These are phyloP conservation scores for Pseudomyrmex pallidus DNA, from an alignment of 1,140 invertebrate genomes.

Conservation along the genomic window DNA sequence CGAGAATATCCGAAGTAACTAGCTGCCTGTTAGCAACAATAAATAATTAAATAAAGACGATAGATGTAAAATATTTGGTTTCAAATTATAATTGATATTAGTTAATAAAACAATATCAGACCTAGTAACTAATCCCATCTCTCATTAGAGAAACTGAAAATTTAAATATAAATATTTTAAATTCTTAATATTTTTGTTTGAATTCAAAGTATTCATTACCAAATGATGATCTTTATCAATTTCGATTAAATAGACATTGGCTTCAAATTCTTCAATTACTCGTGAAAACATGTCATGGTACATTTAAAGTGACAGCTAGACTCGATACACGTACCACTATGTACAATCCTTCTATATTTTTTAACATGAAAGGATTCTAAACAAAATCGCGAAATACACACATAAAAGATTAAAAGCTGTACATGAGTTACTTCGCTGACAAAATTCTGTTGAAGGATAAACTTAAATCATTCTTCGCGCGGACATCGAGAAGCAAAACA, in stretches of 20 bases:
- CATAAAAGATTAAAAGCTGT: not conserved
- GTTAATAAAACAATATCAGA: too few relatives aligned
- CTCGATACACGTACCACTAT: too few relatives aligned
- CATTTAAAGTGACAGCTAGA: too few relatives aligned
- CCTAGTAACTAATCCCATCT: too few relatives aligned
- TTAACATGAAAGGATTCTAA: not conserved
- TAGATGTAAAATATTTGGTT: not conserved
- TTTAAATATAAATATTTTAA: not conserved
- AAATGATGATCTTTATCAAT: not conserved
- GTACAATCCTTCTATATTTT: too few relatives aligned
- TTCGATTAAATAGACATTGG: not conserved
- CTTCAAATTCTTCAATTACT: conserved; percentile 1
- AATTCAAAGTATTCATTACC: not conserved
- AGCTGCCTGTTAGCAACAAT: not conserved
- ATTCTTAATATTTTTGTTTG: not conserved
- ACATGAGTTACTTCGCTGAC: conserved; percentile 11
- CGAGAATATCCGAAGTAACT: conserved; percentile 6
- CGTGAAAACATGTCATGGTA: not conserved
- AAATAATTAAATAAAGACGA: too few relatives aligned
- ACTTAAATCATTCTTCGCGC: conserved; percentile 32
- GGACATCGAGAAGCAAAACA: conserved; percentile 17
- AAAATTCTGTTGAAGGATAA: conserved; percentile 29
- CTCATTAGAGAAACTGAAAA: not conserved
- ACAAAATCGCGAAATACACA: not conserved
- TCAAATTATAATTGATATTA: not conserved